Base-by-base conservation (phyloP, 92 coral and sea anemone species). In the Porites divaricata region DNA sequence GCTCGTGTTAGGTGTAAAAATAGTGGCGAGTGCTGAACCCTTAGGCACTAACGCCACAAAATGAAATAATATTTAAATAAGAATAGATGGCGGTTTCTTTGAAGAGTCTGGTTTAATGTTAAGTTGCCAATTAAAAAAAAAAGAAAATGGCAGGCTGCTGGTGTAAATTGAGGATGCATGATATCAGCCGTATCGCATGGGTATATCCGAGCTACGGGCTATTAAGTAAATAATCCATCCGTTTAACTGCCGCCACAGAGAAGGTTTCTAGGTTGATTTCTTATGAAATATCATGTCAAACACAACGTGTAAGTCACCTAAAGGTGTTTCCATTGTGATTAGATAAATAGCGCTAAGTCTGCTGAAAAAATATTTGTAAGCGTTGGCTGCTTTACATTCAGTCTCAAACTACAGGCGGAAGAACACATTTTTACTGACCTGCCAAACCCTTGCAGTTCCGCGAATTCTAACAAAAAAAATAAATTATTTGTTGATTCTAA, bases 101-200 rank as follows among this genome's bases (percentile, higher is more conserved):
- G 72, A 64, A 57, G 62, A 41, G 23, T 35, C 49, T 15, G 72
- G 63, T 78, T 77, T 64, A 16, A 65, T 61, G 51, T 58, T 17
- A 41, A 16, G 62, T 77, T 35, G 68, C 35, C 81, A 77, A 61
- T 76, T 59, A n/a, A 28, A 76, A 25, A 26, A 16, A 76, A 59
- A 48, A 28, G 58, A 25, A 50, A 75, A 17, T 58, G 20, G 68
- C 22, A 50, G 22, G 15, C 10, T 58, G 54, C 20, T 51, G 57
- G 53, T 15, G 56, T 17, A 50, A 48, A 71, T 50, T 71, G 58
- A 20, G 76, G 53, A 23, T 48, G n/a, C n/a, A n/a, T n/a, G n/a
- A 71, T 49, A 16, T 71, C 57, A 17, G 76, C 58, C 59, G 59
- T 15, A 54, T 54, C 4, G 59, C 16, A 35, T 35, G 45, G 45